These are phyloP conservation scores for Dicerorhinus sumatrensis DNA, from an alignment of 2,113 vertebrate species.

Conservation along the genomic window DNA sequence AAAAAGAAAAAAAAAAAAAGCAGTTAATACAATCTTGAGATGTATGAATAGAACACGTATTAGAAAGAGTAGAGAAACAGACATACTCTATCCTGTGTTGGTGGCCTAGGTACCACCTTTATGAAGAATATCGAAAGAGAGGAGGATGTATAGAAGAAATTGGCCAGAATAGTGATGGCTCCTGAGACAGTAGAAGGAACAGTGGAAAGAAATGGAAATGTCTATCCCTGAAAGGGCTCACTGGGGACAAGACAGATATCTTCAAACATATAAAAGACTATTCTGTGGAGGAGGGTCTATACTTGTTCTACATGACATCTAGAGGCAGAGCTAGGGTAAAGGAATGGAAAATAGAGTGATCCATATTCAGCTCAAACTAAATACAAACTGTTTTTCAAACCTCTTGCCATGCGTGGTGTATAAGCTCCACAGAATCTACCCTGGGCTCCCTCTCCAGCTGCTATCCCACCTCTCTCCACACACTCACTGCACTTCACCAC, in stretches of 20 bases:
- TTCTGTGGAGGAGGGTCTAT: background rate
- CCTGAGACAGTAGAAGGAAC: background rate
- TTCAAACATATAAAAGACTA: background rate
- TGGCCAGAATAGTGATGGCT: background rate
- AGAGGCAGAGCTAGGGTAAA: background rate
- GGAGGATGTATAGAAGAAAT: background rate
- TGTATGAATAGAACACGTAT: background rate
- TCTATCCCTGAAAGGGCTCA: background rate
- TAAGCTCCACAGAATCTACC: background rate
- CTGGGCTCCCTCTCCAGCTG: accelerated
- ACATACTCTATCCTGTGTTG: background rate
- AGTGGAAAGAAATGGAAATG: background rate
- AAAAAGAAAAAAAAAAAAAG: background rate
- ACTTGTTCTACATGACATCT: background rate
- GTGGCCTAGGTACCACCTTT: background rate
- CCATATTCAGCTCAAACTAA: background rate
- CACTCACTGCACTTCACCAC: background rate
- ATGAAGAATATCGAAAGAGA: background rate
- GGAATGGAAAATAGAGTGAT: background rate
- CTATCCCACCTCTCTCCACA: background rate
- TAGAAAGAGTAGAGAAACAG: background rate
- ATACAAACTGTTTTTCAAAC: background rate
- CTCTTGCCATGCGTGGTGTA: background rate
- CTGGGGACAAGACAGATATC: background rate
- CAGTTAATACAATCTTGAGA: background rate